Percentiles rank a stretch among this genome's conserved stretches.
Conservation (phyloP, 1,140 invertebrate genomes). For the Venustaconcha ellipsiformis region DNA sequence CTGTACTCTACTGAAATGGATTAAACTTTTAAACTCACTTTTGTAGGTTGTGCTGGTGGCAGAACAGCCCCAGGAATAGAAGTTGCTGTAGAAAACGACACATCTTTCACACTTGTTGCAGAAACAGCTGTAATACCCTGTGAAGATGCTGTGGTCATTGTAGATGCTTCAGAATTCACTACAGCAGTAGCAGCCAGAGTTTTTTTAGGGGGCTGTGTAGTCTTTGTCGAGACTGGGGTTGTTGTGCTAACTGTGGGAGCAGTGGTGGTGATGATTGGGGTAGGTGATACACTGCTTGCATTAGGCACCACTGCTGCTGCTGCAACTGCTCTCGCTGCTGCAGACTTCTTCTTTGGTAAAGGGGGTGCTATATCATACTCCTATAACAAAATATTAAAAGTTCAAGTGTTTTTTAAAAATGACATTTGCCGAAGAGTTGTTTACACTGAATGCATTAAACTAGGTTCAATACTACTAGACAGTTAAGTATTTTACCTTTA, state of each 20-base stretch:
- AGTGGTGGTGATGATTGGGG: background rate
- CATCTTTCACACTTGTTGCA: constrained; percentile 40
- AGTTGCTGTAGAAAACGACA: background rate
- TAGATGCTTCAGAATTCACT: constrained; percentile 58
- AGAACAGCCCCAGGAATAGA: constrained; percentile 71
- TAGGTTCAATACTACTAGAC: too few species aligned
- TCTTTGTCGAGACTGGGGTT: constrained; percentile 29
- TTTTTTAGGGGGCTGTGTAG: constrained; percentile 7
- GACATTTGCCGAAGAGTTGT: too few species aligned
- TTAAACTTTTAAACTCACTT: constrained; percentile 65
- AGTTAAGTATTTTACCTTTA: too few species aligned
- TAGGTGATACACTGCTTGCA: background rate
- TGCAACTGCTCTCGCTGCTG: too few species aligned
- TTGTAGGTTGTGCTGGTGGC: constrained; percentile 80
- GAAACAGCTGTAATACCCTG: constrained; percentile 42
- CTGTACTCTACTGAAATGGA: too few species aligned
- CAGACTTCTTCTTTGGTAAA: too few species aligned
- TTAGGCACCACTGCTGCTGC: too few species aligned
- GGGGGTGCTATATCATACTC: too few species aligned
- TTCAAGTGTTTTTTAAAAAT: too few species aligned
- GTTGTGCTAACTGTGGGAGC: constrained; percentile 31
- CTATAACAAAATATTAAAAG: too few species aligned
- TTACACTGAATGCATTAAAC: too few species aligned
- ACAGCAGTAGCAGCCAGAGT: constrained; percentile 29
- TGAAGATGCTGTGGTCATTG: constrained; percentile 36